Base-by-base conservation (phyloP, 2,113 vertebrate genomes). In the Ia io region DNA sequence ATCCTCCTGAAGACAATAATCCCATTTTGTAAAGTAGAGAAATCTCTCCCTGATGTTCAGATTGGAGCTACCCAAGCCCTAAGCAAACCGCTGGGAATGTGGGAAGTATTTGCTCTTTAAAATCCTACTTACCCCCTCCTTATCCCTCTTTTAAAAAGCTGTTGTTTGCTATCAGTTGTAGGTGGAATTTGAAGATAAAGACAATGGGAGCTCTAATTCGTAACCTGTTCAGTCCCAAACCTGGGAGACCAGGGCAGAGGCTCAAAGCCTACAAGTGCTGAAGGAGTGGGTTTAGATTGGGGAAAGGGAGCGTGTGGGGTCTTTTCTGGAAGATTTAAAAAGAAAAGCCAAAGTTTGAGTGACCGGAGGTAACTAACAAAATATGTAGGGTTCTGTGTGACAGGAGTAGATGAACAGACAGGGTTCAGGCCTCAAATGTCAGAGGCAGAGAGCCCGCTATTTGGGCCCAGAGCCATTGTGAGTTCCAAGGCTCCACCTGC, bases 21-120 rank as follows among this genome's bases (percentile, higher is more conserved):
- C 83, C 14, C 69, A 71, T 63, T 90, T 83, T 71, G 49, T 89
- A 67, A 88, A 76, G 35, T 42, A 79, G 22, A 32, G 14, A 73
- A 71, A 23, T 35, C 76, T 83, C 63, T 82, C 22, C 51, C 32
- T 20, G 28, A 0, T 42, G 8, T 70, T 92, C 80, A 91, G 56
- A 63, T 44, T 53, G 17, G 78, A 51, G 23, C 37, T 22, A 77
- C 22, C 42, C 37, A 44, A 91, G 5, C 22, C 12, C 32, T 30
- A 42, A 88, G 67, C 35, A 63, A 91, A 83, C 56, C 1, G 0
- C 63, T 79, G 17, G 23, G 22, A 74, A 84, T 2, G 17, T 51
- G 76, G 69, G 49, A 56, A 65, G 35, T 14, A 85, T 82, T 92
- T 70, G 3, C 20, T 90, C 14, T 44, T 80, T 44, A 90, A 76